Evolutionary conservation across 2,888 invertebrate genomes (phyloP), one percentile per base, ranked within the genome.

Genomic region (Conistra vaccinii): DNA sequence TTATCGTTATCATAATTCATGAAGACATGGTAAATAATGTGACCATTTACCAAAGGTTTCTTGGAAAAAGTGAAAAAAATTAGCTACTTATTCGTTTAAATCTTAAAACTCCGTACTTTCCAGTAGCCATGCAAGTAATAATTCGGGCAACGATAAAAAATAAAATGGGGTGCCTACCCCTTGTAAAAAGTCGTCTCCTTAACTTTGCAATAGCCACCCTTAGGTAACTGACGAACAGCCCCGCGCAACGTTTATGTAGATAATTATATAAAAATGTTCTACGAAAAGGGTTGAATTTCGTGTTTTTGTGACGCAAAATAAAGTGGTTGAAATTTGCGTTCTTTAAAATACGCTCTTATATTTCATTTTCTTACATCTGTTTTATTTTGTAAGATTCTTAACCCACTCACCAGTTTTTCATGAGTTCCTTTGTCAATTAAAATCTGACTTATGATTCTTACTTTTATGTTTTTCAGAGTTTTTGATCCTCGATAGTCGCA

Each of bases 81-180:
- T 0, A 1, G 23, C 51, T 7, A 7, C 5, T 9, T 66, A 66
- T 66, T 57, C 57, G 0, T 32, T n/a, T 20, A 20, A 32, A 60
- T 61, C 6, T n/a, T n/a, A 20, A 17, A 57, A 29, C 17, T 1
- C 3, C 51, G 81, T 76, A 92, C 90, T 93, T 93, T 89, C 92
- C 72, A 17, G 39, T 48, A 32, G 63, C 91, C 88, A 85, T 91
- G 89, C 92, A 76, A 81, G 80, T 90, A 89, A 93, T 93, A 94
- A 94, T 94, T 93, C 87, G 87, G 80, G 84, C 84, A 82, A 87
- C 91, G 93, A 94, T 95, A 94, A 95, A 95, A 96, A 95, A 93
- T 91, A 90, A 93, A 94, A 93, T 91, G 91, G 95, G 95, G 95
- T 93, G 92, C 90, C 86, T 88, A 90, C 94, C 96, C 95, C 93